Conservation (phyloP, 2,797 vertebrate species). For the Carcharodon carcharias region DNA sequence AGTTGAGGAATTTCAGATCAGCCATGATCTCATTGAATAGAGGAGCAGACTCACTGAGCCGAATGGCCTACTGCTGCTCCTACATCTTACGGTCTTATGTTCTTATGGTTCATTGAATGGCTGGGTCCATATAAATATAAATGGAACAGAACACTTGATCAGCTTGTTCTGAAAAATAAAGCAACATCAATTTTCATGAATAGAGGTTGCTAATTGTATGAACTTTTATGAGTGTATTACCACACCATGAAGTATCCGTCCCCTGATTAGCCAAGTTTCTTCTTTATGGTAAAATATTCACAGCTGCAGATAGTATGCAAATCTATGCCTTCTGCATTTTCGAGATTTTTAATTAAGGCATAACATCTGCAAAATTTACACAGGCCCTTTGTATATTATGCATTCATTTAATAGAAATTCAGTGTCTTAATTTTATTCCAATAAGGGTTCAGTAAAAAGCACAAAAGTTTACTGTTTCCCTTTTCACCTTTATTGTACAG, state of each 20-base stretch:
- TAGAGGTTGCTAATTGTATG: background rate
- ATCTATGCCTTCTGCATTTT: slow-evolving; percentile 6
- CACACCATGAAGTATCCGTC: background rate
- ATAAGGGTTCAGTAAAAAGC: no score
- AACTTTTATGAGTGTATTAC: background rate
- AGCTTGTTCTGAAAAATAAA: background rate
- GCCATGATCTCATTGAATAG: no score
- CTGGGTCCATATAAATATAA: background rate
- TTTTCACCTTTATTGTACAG: background rate
- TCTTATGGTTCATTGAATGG: background rate
- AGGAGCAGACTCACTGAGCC: no score
- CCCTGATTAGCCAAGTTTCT: background rate
- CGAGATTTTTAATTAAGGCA: background rate
- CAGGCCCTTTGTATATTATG: background rate
- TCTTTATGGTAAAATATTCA: slow-evolving; percentile 8
- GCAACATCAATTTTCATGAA: background rate
- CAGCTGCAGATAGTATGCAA: slow-evolving; percentile 3
- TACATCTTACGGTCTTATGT: no score
- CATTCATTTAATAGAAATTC: background rate
- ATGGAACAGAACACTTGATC: background rate
- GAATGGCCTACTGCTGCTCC: no score
- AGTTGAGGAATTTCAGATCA: no score
- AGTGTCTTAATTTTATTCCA: slow-evolving; percentile 4
- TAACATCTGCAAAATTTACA: background rate
- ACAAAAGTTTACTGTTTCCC: background rate